Evolutionary conservation across 2,888 invertebrate genomes (phyloP).

Genomic region (Drosophila formosana): DNA sequence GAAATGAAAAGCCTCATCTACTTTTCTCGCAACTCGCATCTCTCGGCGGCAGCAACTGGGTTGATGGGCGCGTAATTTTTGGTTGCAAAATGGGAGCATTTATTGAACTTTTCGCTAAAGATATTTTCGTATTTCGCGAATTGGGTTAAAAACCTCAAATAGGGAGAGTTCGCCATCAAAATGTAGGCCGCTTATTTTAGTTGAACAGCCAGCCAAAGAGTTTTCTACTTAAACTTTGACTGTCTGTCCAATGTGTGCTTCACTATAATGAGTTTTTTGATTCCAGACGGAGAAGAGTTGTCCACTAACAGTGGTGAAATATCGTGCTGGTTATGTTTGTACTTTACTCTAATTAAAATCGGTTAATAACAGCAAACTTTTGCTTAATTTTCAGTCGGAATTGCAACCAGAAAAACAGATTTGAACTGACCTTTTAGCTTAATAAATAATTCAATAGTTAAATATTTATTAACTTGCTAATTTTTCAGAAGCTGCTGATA

Average conservation of each 20-base stretch:
- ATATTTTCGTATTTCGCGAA: conserved; percentile 69
- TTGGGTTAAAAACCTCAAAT: conserved; percentile 56
- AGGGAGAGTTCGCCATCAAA: conserved; percentile 22
- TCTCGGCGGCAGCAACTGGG: conserved; percentile 53
- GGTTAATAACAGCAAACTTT: no score
- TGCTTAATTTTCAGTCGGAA: no score
- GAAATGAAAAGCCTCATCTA: conserved; percentile 58
- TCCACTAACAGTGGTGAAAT: no score
- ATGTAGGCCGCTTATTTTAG: conserved; percentile 70
- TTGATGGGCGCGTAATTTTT: conserved; percentile 67
- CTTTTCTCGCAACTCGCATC: neutral
- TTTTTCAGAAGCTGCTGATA: neutral
- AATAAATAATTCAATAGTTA: no score
- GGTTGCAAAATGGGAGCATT: conserved; percentile 70
- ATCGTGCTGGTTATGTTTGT: no score
- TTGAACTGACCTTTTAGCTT: no score
- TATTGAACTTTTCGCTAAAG: conserved; percentile 73
- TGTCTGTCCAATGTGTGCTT: conserved; percentile 9
- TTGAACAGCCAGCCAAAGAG: conserved; percentile 18
- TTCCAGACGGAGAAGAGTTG: no score
- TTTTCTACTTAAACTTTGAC: conserved; percentile 47
- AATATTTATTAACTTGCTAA: neutral
- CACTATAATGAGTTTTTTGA: conserved; percentile 47
- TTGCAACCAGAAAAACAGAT: no score
- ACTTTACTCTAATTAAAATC: neutral